Percentiles rank a stretch among this genome's conserved stretches.
phyloP scores from a whole-genome alignment of 2,888 invertebrate genomes.

The Serrognathus titanus region DNA sequence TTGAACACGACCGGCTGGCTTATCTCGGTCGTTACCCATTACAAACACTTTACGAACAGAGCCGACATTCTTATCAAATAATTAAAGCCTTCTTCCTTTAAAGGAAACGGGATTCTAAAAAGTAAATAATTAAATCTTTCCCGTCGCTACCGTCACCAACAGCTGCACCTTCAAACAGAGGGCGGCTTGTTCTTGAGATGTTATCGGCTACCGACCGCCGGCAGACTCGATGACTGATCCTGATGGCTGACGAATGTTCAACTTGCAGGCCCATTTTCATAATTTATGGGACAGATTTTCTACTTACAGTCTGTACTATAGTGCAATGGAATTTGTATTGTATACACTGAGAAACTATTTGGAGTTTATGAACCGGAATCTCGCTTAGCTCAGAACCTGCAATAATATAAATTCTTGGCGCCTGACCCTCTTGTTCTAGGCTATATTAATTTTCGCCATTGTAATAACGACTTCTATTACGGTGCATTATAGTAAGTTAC shows the following conservation, averaged over 20 bases:
- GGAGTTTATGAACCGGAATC: slow-evolving; percentile 7
- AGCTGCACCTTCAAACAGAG: slow-evolving; percentile 27
- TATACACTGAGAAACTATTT: no score
- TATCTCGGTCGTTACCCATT: slow-evolving; percentile 33
- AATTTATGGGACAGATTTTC: no score
- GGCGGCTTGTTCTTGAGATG: slow-evolving; percentile 29
- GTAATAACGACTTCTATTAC: slow-evolving; percentile 9
- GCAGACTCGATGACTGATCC: slow-evolving; percentile 27
- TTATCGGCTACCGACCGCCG: slow-evolving; percentile 27
- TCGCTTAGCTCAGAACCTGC: slow-evolving; percentile 5
- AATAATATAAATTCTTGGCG: slow-evolving; percentile 17
- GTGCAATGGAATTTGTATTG: no score
- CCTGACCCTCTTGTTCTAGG: slow-evolving; percentile 14
- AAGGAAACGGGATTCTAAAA: slow-evolving; percentile 25
- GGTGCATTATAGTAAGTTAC: slow-evolving; percentile 8
- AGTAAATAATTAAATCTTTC: slow-evolving; percentile 31
- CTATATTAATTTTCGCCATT: slow-evolving; percentile 18
- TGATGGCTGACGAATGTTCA: slow-evolving; percentile 13
- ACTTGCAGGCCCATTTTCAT: no score
- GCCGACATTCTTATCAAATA: slow-evolving; percentile 34
- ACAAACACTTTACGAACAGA: slow-evolving; percentile 32
- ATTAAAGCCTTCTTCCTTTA: slow-evolving; percentile 26
- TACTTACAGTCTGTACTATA: no score
- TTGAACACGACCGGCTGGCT: slow-evolving; percentile 22
- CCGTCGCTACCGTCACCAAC: slow-evolving; percentile 28